Conservation (phyloP, 2,888 invertebrate species). For the Eulithis prunata region DNA sequence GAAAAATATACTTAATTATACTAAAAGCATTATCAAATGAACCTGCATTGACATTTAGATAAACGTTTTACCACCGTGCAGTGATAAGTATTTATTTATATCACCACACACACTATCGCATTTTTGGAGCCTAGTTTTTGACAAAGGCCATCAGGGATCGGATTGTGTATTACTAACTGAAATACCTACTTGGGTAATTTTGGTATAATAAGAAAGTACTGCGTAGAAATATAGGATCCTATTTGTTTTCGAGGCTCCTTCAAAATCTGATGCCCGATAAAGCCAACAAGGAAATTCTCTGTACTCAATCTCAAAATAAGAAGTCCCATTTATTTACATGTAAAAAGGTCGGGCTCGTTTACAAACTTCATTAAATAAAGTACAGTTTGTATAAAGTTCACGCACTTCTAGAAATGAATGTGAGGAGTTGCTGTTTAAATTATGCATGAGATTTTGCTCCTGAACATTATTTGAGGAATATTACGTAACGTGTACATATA, state of each 20-base stretch:
- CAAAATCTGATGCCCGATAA: not conserved
- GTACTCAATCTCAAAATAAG: conserved; percentile 13
- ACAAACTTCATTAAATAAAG: conserved; percentile 38
- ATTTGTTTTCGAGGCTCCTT: not conserved
- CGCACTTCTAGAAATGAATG: conserved; percentile 30
- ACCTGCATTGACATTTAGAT: not conserved
- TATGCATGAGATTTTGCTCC: conserved; percentile 31
- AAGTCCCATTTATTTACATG: conserved; percentile 24
- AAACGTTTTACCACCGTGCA: not conserved
- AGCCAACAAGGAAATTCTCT: conserved; percentile 15
- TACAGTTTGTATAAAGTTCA: conserved; percentile 36
- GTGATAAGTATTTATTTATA: too few relatives aligned
- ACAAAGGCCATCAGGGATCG: too few relatives aligned
- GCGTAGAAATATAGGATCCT: not conserved
- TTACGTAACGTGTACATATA: conserved; percentile 7
- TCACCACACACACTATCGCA: too few relatives aligned
- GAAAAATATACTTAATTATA: too few relatives aligned
- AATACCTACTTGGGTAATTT: too few relatives aligned
- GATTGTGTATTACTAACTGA: too few relatives aligned
- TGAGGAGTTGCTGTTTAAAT: conserved; percentile 25
- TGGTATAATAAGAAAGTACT: not conserved
- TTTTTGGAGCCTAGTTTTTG: too few relatives aligned
- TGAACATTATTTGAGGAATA: conserved; percentile 17
- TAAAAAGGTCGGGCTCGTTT: conserved; percentile 35
- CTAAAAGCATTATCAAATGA: not conserved